A percentile compares a stretch with the other conserved stretches of the same genome.
phyloP scores from a whole-genome alignment of 2,797 vertebrate genomes.

The Glyptemys insculpta region DNA sequence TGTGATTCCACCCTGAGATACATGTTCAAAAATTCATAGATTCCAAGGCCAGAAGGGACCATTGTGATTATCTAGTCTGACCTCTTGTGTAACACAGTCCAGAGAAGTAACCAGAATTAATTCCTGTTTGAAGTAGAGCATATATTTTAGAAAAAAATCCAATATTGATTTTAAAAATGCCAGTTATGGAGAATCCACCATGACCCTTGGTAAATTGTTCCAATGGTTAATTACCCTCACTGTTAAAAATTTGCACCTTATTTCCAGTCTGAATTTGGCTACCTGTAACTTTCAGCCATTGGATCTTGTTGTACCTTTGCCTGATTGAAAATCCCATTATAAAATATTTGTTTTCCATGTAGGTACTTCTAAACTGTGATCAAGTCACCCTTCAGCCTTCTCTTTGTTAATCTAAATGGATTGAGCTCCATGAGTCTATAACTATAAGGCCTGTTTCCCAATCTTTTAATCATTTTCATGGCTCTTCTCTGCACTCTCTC shows the following conservation, averaged over 20 bases:
- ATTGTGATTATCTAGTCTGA: not conserved
- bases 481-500: not conserved
- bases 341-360: not conserved
- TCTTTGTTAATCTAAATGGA: not conserved
- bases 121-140: not conserved
- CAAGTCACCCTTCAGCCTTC: not conserved
- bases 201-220: not conserved
- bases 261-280: not conserved
- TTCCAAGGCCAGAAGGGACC: not conserved
- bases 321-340: not conserved
- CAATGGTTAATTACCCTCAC: not conserved
- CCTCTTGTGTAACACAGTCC: not conserved
- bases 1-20: not conserved
- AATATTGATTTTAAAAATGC: not conserved
- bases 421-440: not conserved
- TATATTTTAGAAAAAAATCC: not conserved
- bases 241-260: not conserved
- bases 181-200: not conserved
- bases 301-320: not conserved
- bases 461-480: not conserved
- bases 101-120: not conserved
- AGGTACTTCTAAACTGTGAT: not conserved
- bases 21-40: not conserved
- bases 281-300: not conserved
- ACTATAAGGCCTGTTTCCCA: not conserved